A percentile compares a stretch with the other conserved stretches of the same genome.
Conservation (phyloP, 2,797 vertebrate genomes). For the Esox lucius region DNA sequence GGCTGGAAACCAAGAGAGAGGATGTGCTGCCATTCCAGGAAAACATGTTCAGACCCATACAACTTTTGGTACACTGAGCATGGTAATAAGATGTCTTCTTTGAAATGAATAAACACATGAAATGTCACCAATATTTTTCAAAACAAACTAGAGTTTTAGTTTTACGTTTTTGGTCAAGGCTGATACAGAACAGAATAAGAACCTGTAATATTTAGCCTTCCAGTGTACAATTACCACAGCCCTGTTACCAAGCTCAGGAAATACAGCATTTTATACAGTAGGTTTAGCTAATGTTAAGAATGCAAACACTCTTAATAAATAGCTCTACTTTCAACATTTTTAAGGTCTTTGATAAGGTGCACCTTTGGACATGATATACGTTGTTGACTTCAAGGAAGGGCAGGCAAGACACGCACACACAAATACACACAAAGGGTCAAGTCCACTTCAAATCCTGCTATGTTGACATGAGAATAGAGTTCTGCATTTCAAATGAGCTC, state of each 20-base stretch:
- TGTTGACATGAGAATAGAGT: not conserved
- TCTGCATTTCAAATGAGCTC: not conserved
- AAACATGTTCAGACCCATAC: conserved; percentile 33
- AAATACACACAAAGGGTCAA: not conserved
- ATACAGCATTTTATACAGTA: not conserved
- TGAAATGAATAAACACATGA: conserved; percentile 45
- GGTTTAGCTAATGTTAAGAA: not conserved
- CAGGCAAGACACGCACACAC: conserved; percentile 1
- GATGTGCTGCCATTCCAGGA: conserved; percentile 20
- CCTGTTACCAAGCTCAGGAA: conserved; percentile 1
- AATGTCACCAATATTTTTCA: conserved; percentile 40
- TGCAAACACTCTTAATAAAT: not conserved
- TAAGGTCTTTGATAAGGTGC: conserved; percentile 53
- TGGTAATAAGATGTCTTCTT: conserved; percentile 43
- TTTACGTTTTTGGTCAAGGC: conserved; percentile 69
- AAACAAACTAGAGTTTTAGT: conserved; percentile 36
- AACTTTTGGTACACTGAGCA: conserved; percentile 44
- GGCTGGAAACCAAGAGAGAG: conserved; percentile 58
- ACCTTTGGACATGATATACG: conserved; percentile 38
- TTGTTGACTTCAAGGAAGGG: conserved; percentile 24
- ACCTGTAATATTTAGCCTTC: conserved; percentile 36
- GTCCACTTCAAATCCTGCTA: not conserved
- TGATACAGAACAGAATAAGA: conserved; percentile 49
- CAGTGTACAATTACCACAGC: conserved; percentile 25
- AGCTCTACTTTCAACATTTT: conserved; percentile 19